These are phyloP conservation scores for Phenganax marumi DNA, from an alignment of 92 coral and sea anemone genomes.

Conservation along the genomic window DNA sequence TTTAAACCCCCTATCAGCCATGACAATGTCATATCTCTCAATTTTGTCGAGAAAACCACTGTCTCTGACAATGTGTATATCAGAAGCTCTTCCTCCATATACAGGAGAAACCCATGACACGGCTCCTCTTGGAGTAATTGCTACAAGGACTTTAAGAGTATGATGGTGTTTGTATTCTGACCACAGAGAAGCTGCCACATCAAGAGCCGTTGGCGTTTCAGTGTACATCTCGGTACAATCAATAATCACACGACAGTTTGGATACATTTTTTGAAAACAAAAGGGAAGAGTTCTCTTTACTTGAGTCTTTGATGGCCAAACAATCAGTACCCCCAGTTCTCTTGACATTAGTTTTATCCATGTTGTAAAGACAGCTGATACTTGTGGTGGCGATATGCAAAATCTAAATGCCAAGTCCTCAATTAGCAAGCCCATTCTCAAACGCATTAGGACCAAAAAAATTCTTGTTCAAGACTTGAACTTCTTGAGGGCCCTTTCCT, in stretches of 20 bases:
- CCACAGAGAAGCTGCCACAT: constrained; percentile 53
- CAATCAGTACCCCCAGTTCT: no score
- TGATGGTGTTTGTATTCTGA: constrained; percentile 62
- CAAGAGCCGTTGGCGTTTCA: constrained; percentile 58
- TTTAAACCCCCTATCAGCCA: constrained; percentile 36
- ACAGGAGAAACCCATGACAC: constrained; percentile 52
- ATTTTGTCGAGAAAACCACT: constrained; percentile 44
- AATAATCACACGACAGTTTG: constrained; percentile 19
- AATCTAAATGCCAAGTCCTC: no score
- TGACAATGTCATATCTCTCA: constrained; percentile 44
- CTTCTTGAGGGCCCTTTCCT: no score
- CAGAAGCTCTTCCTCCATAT: constrained; percentile 57
- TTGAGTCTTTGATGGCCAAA: no score
- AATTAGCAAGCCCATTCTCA: no score
- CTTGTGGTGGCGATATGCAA: no score
- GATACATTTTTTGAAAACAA: no score
- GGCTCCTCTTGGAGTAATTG: constrained; percentile 7
- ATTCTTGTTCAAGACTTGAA: no score
- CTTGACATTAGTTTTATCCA: no score
- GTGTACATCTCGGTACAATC: constrained; percentile 60
- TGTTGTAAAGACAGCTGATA: no score
- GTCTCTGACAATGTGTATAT: constrained; percentile 40
- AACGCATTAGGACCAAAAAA: no score
- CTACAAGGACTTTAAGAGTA: constrained; percentile 53
- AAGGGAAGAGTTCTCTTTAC: no score